These are phyloP conservation scores for Pandion haliaetus DNA, from an alignment of 2,113 vertebrate species.

Conservation along the genomic window DNA sequence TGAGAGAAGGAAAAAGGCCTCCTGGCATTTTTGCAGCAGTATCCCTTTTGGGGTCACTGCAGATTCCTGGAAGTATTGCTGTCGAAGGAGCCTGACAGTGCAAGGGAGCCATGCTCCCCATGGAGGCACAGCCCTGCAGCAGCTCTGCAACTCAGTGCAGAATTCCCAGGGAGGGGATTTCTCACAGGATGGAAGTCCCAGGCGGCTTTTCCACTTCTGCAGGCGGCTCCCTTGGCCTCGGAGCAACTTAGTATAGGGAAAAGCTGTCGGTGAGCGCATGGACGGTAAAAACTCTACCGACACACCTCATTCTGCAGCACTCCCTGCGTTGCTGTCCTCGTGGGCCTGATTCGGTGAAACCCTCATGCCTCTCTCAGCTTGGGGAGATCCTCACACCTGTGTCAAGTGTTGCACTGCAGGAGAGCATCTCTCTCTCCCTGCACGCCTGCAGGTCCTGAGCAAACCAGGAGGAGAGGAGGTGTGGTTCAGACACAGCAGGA, in stretches of 20 bases:
- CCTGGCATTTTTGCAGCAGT: background rate
- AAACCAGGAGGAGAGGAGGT: background rate
- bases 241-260: background rate
- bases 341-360: background rate
- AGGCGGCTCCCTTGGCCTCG: background rate
- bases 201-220: background rate
- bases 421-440: background rate
- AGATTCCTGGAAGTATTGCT: background rate
- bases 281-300: background rate
- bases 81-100: fast-evolving
- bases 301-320: background rate
- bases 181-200: conserved; percentile 5
- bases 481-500: background rate
- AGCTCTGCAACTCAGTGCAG: background rate
- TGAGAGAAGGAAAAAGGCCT: background rate
- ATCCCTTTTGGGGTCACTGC: background rate
- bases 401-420: background rate
- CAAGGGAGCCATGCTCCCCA: background rate
- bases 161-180: conserved; percentile 10
- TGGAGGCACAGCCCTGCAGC: background rate
- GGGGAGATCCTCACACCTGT: background rate
- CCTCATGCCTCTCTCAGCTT: background rate
- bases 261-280: background rate
- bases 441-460: background rate
- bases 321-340: fast-evolving